Percentiles rank a stretch among this genome's conserved stretches.
These are phyloP conservation scores for Helogale parvula DNA, from an alignment of 2,113 vertebrate genomes.

Conservation along the genomic window DNA sequence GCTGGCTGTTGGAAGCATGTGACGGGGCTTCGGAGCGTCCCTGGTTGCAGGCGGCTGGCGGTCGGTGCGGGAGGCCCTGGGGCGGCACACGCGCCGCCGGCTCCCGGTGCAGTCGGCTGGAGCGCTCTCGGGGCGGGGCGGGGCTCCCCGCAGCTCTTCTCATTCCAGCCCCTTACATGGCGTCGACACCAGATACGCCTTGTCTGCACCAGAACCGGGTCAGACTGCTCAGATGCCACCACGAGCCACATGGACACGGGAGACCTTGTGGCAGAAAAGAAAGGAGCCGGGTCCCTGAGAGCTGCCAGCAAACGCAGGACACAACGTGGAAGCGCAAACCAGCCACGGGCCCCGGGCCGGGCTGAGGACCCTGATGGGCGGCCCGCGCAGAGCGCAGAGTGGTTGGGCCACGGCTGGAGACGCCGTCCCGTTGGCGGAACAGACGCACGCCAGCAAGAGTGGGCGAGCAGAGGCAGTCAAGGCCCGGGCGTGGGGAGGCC, in stretches of 20 bases:
- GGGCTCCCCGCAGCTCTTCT: neutral
- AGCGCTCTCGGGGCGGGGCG: too few species aligned
- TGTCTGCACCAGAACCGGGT: neutral
- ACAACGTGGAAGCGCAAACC: rapidly evolving
- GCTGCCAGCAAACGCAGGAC: rapidly evolving
- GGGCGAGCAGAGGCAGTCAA: neutral
- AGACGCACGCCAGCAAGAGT: neutral
- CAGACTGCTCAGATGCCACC: neutral
- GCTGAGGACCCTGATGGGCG: neutral
- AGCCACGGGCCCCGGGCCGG: neutral
- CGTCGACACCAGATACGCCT: rapidly evolving
- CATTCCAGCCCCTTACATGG: rapidly evolving
- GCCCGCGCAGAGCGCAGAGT: neutral
- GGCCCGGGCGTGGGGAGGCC: rapidly evolving
- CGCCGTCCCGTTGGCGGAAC: rapidly evolving
- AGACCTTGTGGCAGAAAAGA: neutral
- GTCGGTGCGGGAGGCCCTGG: too few species aligned
- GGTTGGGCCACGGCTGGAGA: rapidly evolving
- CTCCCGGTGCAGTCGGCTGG: too few species aligned
- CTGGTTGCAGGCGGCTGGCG: neutral
- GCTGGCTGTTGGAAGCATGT: neutral
- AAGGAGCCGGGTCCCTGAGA: neutral
- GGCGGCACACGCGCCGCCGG: too few species aligned
- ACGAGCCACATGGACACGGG: neutral
- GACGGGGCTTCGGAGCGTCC: neutral